Evolutionary conservation across 2,888 invertebrate species (phyloP).

Genomic region (Apodemia hepburni): DNA sequence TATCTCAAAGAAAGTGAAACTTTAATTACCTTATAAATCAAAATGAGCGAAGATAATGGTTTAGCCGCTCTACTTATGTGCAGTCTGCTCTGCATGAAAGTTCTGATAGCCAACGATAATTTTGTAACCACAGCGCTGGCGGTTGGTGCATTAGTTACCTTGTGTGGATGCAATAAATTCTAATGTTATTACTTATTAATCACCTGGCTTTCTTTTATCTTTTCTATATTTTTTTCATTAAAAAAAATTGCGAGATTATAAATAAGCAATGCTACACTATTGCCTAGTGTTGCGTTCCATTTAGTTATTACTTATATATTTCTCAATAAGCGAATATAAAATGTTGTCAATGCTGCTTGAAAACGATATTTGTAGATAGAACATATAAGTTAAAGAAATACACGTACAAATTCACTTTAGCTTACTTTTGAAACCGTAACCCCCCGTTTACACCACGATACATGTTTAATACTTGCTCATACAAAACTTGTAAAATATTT

Average conservation of each 20-base stretch:
- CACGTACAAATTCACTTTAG: too few species aligned
- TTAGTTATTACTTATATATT: too few species aligned
- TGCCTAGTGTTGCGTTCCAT: too few species aligned
- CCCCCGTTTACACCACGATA: too few species aligned
- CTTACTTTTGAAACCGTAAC: too few species aligned
- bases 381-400: too few species aligned
- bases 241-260: neutral
- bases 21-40: slow-evolving; percentile 70
- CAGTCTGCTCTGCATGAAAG: slow-evolving; percentile 52
- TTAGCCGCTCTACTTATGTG: slow-evolving; percentile 75
- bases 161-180: neutral
- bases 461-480: too few species aligned
- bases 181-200: neutral
- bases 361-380: too few species aligned
- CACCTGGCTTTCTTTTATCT: neutral
- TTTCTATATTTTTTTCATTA: neutral
- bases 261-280: neutral
- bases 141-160: neutral
- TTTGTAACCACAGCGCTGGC: neutral
- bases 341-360: too few species aligned
- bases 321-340: too few species aligned
- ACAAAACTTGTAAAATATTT: too few species aligned
- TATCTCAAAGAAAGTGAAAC: slow-evolving; percentile 59
- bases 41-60: slow-evolving; percentile 73
- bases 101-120: neutral